phyloP scores from a whole-genome alignment of 2,113 vertebrate species.

The Strix uralensis region DNA sequence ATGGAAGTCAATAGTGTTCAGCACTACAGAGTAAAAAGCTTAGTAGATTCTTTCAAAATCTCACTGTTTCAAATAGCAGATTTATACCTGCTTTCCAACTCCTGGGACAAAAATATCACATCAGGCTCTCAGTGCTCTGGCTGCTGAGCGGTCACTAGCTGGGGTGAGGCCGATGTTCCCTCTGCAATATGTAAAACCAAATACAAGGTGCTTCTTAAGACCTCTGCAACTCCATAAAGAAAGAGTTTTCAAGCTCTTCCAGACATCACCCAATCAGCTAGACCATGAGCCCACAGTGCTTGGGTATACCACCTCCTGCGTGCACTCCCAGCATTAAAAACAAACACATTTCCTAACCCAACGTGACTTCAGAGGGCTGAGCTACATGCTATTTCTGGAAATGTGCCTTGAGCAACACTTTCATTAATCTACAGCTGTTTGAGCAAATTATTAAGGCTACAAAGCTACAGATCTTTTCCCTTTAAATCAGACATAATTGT shows the following conservation, averaged over 20 bases:
- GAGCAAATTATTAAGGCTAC: conserved; percentile 61
- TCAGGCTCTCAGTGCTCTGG: not conserved
- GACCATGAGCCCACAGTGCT: not conserved
- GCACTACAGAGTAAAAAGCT: not conserved
- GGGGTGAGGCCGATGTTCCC: not conserved
- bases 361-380: not conserved
- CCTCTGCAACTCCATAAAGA: not conserved
- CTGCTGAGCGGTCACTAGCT: not conserved
- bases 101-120: not conserved
- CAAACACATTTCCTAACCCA: conserved; percentile 22
- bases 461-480: conserved; percentile 45
- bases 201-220: not conserved
- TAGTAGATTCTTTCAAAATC: not conserved
- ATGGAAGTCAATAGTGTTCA: not conserved
- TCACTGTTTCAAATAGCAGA: not conserved
- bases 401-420: conserved; percentile 62
- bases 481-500: conserved; percentile 39
- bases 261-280: not conserved
- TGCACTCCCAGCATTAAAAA: not conserved
- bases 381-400: conserved; percentile 39
- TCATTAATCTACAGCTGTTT: conserved; percentile 66
- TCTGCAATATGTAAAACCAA: not conserved
- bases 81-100: not conserved
- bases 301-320: not conserved
- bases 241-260: not conserved